Base-by-base conservation (phyloP, 2,113 vertebrate genomes). In the Podarcis raffonei region DNA sequence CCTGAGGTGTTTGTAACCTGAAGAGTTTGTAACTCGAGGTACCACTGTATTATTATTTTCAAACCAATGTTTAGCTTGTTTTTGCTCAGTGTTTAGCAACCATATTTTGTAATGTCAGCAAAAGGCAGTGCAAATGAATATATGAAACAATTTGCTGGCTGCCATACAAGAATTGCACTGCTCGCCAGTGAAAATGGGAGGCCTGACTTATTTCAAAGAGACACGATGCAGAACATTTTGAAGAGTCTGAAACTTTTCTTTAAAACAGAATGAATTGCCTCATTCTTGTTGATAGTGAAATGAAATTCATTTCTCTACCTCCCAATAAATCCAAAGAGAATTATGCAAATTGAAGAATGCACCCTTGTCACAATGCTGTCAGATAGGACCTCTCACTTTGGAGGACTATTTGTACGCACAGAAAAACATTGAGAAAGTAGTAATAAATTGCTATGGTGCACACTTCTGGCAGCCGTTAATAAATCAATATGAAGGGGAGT, bases 401-500 rank as follows among this genome's bases (percentile, higher is more conserved):
- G 93, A 97, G 95, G 92, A 95, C 96, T 97, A 96, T 97, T 97
- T 97, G 95, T 97, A 96, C 95, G 94, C 94, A 92, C 81, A 95
- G 90, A 92, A 96, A 97, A 97, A 94, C 95, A 97, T 95, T 57
- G 87, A 96, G 95, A 97, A 97, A 95, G 95, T 92, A 89, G 94
- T 96, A 97, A 97, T 97, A 94, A 96, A 97, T 97, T 96, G 96
- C 96, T 95, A 78, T 92, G 91, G 94, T 96, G 95, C 90, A 87
- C 91, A 94, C 92, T 95, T 97, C 95, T 97, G 97, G 97, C 97
- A 97, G 96, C 95, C 48, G 30, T 97, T 97, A 97, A 97, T 97
- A 97, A 97, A 97, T 97, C 97, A 97, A 96, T 96, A 96, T 97
- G 96, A 97, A 97, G 95, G 96, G 95, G 95, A 97, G 96, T 96